phyloP scores from a whole-genome alignment of 2,113 vertebrate species.

The Leucosticte australis region DNA sequence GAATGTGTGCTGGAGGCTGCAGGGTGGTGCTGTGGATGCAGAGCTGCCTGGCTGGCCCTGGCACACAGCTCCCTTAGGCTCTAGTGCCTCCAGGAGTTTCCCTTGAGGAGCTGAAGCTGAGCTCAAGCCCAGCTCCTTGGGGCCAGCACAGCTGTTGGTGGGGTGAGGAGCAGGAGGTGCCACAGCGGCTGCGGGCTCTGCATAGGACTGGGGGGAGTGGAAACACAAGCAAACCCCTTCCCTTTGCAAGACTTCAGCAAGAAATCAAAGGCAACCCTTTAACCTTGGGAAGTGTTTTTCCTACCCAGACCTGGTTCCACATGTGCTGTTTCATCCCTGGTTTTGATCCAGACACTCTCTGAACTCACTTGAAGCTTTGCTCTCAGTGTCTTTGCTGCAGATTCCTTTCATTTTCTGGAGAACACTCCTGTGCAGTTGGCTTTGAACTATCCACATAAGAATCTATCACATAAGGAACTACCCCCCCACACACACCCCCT shows the following conservation, averaged over 20 bases:
- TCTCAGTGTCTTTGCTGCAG: background rate
- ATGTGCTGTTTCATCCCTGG: background rate
- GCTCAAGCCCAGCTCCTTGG: background rate
- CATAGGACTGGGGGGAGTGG: background rate
- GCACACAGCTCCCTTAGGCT: background rate
- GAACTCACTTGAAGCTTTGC: background rate
- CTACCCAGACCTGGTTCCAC: background rate
- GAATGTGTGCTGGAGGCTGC: fast-evolving
- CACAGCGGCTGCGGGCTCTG: fast-evolving
- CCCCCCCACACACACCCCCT: background rate
- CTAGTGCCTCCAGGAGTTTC: background rate
- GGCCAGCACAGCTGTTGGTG: fast-evolving
- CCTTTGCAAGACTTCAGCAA: background rate
- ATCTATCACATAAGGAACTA: background rate
- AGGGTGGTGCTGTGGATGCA: background rate
- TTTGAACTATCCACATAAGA: background rate
- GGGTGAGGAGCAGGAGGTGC: background rate
- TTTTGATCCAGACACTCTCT: background rate
- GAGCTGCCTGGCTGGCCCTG: background rate
- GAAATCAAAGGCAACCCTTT: background rate
- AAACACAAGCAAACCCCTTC: background rate
- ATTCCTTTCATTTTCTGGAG: background rate
- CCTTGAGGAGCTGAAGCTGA: background rate
- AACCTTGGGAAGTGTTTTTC: background rate
- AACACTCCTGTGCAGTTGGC: background rate